phyloP scores from a whole-genome alignment of 1,140 invertebrate genomes.

The Drosophila nasuta region DNA sequence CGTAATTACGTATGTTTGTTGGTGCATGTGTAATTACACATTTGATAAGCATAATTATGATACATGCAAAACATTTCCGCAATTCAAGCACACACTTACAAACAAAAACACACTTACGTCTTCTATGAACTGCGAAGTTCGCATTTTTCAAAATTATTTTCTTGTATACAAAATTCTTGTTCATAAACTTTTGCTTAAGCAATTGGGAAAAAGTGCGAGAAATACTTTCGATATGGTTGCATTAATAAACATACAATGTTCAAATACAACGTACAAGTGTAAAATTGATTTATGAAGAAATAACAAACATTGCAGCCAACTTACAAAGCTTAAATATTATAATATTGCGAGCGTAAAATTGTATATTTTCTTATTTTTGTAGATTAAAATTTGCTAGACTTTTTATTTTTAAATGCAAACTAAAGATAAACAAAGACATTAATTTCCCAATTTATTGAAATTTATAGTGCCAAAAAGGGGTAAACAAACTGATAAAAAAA shows the following conservation, averaged over 20 bases:
- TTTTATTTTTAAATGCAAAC: not conserved
- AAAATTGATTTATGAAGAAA: not conserved
- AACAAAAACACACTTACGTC: too few relatives aligned
- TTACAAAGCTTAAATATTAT: not conserved
- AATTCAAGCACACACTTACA: slow-evolving; percentile 17
- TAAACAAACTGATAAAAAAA: slow-evolving; percentile 14
- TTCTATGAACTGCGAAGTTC: slow-evolving; percentile 30
- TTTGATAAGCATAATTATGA: slow-evolving; percentile 68
- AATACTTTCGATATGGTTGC: not conserved
- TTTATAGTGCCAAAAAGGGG: not conserved
- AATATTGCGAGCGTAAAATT: not conserved
- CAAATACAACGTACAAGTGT: not conserved
- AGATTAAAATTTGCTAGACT: not conserved
- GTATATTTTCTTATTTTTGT: not conserved
- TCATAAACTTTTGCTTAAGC: slow-evolving; percentile 12
- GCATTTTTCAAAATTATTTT: slow-evolving; percentile 31
- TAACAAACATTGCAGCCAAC: not conserved
- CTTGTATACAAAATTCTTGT: slow-evolving; percentile 32
- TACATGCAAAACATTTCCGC: slow-evolving; percentile 58
- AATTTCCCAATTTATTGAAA: slow-evolving; percentile 1
- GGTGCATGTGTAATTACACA: slow-evolving; percentile 28
- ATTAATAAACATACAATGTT: slow-evolving; percentile 5
- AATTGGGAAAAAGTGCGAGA: not conserved
- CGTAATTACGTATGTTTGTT: not conserved
- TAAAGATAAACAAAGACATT: not conserved